A percentile compares a stretch with the other conserved stretches of the same genome.
phyloP scores from a whole-genome alignment of 1,140 invertebrate species.

The Zelostemma sp. region DNA sequence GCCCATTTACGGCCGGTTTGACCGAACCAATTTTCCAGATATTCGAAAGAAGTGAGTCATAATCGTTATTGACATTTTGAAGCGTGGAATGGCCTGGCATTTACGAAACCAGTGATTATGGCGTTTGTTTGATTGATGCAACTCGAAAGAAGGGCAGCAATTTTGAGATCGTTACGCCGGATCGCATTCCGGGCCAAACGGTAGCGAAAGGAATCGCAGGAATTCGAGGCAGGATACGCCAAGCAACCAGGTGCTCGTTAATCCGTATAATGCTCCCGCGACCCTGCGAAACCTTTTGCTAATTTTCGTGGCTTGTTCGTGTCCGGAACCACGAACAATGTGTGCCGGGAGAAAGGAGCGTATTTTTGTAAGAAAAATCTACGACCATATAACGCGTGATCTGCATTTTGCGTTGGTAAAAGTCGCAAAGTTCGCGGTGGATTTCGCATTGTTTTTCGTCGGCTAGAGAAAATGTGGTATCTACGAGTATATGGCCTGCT shows the following conservation, averaged over 20 bases:
- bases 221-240: slow-evolving; percentile 37
- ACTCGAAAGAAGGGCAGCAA: slow-evolving; percentile 11
- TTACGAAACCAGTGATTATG: slow-evolving; percentile 16
- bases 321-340: slow-evolving; percentile 24
- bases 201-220: slow-evolving; percentile 47
- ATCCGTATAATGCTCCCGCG: slow-evolving; percentile 40
- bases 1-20: too few species aligned
- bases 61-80: neutral
- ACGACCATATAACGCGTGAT: too few species aligned
- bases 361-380: neutral
- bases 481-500: neutral
- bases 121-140: slow-evolving; percentile 12
- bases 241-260: slow-evolving; percentile 32
- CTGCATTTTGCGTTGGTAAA: too few species aligned
- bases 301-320: slow-evolving; percentile 24
- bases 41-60: neutral
- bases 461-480: slow-evolving; percentile 13
- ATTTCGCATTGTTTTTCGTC: slow-evolving; percentile 7
- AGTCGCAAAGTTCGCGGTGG: slow-evolving; percentile 2
- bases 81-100: slow-evolving; percentile 26
- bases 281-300: slow-evolving; percentile 24
- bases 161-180: slow-evolving; percentile 32
- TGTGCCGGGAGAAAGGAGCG: slow-evolving; percentile 16
- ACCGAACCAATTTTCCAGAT: too few species aligned
- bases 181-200: slow-evolving; percentile 41